These are phyloP conservation scores for Vultur gryphus DNA, from an alignment of 2,797 vertebrate species.

Conservation along the genomic window DNA sequence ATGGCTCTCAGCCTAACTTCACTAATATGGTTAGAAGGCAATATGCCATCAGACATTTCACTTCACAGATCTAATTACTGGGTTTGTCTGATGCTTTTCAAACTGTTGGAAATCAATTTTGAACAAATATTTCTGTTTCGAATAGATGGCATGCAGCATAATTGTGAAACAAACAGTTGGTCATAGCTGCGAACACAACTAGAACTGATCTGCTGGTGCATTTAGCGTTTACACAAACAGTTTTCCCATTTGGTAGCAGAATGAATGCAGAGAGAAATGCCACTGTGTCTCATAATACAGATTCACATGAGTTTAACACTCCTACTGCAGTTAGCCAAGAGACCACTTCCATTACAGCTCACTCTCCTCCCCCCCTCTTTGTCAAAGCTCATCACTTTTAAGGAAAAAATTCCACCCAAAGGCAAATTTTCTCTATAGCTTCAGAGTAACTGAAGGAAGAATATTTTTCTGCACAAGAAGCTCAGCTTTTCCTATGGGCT, in stretches of 20 bases:
- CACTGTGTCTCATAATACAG: not conserved
- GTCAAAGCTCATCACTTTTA: not conserved
- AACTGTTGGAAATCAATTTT: constrained; percentile 21
- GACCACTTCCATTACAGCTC: not conserved
- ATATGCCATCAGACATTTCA: constrained; percentile 15
- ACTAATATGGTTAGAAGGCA: not conserved
- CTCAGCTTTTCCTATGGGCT: not conserved
- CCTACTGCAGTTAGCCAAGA: not conserved
- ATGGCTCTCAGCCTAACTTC: constrained; percentile 8
- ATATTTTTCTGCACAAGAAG: not conserved
- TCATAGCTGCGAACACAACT: not conserved
- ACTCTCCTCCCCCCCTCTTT: not conserved
- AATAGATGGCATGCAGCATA: not conserved
- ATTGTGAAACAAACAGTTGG: not conserved
- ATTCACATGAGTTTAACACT: not conserved
- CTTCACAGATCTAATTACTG: constrained; percentile 20
- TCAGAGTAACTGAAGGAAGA: not conserved
- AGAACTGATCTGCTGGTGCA: not conserved
- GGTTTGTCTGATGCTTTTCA: constrained; percentile 34
- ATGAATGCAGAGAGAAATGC: not conserved
- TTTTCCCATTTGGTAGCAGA: not conserved
- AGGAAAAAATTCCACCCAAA: not conserved
- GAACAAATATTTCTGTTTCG: constrained; percentile 37
- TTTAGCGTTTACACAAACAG: not conserved
- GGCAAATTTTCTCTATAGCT: not conserved